These are phyloP conservation scores for Hedychridium roseum DNA, from an alignment of 2,888 invertebrate species.

Conservation along the genomic window DNA sequence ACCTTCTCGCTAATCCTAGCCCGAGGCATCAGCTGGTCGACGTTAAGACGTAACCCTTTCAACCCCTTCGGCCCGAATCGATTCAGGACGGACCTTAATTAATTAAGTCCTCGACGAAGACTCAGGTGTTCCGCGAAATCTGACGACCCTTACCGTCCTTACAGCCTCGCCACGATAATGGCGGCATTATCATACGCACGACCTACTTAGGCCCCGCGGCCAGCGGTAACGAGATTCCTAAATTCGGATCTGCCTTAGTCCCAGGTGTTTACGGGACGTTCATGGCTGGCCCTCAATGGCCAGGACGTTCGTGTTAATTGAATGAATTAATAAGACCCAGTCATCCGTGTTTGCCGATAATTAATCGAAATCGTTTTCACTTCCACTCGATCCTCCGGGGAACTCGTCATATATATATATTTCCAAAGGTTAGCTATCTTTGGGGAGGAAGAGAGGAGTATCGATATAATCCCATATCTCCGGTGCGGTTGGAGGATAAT, in stretches of 20 bases:
- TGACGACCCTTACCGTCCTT: constrained; percentile 45
- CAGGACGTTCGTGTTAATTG: constrained; percentile 10
- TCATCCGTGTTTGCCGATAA: too few species aligned
- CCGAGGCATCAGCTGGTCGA: constrained; percentile 53
- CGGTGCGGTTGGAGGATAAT: too few species aligned
- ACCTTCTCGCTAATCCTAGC: neutral
- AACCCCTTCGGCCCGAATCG: constrained; percentile 48
- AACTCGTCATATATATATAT: too few species aligned
- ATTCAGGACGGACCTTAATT: constrained; percentile 54
- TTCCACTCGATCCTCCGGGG: too few species aligned
- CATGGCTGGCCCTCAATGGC: constrained; percentile 5
- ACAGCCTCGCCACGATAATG: constrained; percentile 54
- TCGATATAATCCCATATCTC: too few species aligned
- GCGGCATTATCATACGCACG: constrained; percentile 62
- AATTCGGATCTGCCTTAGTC: constrained; percentile 38
- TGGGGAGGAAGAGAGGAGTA: too few species aligned
- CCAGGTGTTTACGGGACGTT: constrained; percentile 37
- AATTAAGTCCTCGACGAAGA: constrained; percentile 60
- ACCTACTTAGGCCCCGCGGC: constrained; percentile 56
- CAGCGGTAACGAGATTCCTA: constrained; percentile 38
- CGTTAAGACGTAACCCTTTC: constrained; percentile 51
- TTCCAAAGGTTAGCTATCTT: constrained; percentile 16
- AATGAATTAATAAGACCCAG: constrained; percentile 10
- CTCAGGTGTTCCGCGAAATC: constrained; percentile 61
- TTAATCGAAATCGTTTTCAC: too few species aligned